Base-by-base conservation (phyloP, 2,888 invertebrate genomes). In the Lasioglossum lativentre region DNA sequence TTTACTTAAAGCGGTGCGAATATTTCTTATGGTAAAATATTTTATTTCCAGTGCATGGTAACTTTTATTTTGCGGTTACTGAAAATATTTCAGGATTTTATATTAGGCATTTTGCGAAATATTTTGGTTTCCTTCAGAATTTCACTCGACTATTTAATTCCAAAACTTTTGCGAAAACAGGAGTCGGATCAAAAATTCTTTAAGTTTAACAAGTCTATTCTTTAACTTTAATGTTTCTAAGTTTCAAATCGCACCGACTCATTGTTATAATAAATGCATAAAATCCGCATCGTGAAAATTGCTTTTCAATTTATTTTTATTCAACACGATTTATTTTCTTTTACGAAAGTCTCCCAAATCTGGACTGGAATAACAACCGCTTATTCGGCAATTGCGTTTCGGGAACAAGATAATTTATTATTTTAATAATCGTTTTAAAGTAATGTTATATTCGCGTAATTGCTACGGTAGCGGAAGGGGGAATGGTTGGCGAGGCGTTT, bases 401-500 rank as follows among this genome's bases (percentile, higher is more conserved):
- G 1, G 68, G 14, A n/a, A 12, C 34, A 40, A 38, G 68, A 40
- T 40, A 40, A 70, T 40, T 40, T 38, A 70, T 70, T 38, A 40
- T 70, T 70, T 70, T 40, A 70, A 38, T 75, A 27, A 56, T 27
- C 40, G 40, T 19, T 59, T 38, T 52, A 38, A 56, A 38, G 66
- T 56, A n/a, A 56, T 74, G 45, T 40, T 56, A n/a, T 56, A n/a
- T 27, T 27, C 59, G 10, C 40, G 34, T 66, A 66, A 66, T 66
- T 66, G 34, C 34, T 38, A n/a, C 3, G 3, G n/a, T 12, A 40
- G 16, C 16, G 75, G 30, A 8, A 47, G 23, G 30, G 34, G 30
- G 72, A 19, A 19, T 27, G 68, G 40, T 16, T 27, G n/a, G 45
- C 34, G 8, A 23, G 45, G 59, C 16, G 6, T 34, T 23, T 47